Base-by-base conservation (phyloP, 2,888 invertebrate genomes). In the Erebia aethiops region DNA sequence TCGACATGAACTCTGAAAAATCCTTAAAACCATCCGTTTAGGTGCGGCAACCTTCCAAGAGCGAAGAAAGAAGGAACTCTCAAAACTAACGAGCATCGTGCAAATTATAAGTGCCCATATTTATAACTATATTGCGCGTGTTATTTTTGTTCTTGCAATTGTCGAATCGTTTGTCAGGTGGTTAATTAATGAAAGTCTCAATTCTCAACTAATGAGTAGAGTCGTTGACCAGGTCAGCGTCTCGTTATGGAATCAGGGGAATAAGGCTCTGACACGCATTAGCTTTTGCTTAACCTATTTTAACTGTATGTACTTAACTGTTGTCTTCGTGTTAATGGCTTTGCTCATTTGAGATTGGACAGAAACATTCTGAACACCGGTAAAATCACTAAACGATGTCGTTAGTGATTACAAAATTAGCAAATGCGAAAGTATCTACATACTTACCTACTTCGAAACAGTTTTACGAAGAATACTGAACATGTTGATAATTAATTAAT, bases 261-360 rank as follows among this genome's bases (percentile, higher is more conserved):
- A 61, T 16, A 67, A 54, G 46, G 21, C 9, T 43, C n/a, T 13
- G 57, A n/a, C 54, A 66, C 16, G 58, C 61, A 68, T 68, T 68
- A 68, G 68, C 60, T 62, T 62, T 43, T 18, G 54, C 61, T 68
- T 68, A 68, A 61, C 68, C 68, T 43, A 62, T 61, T 68, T 68
- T 54, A 43, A 58, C 43, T 61, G 18, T 54, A 60, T 21, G 52
- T 68, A 62, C 1, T 46, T 62, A 62, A 49, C 46, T 68, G 41
- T 62, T 43, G 21, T 18, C 18, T 54, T 62, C 54, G 61, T 46
- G 54, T 11, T 62, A 54, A 62, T 54, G 41, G n/a, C 54, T 14
- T 46, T 62, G 54, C 41, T 56, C 18, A 41, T 68, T 61, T 43
- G 14, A 56, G 35, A 61, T 41, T 54, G 11, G n/a, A 35, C 41